Evolutionary conservation across 64 coral and sea anemone species (phyloP), one percentile per base, ranked within the genome.

Genomic region (Orbicella faveolata): DNA sequence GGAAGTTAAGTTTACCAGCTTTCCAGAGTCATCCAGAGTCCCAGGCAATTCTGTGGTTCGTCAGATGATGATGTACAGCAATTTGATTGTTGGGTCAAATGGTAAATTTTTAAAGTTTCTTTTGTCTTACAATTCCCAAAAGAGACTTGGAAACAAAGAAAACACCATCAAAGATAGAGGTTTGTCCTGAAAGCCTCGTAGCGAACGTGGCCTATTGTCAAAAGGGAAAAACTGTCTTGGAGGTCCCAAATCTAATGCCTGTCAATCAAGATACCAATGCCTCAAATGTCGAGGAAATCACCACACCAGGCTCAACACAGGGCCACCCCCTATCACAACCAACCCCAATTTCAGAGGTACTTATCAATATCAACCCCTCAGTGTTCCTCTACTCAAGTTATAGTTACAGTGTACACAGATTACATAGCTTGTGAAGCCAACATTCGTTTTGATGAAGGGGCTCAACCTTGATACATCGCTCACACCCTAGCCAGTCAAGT

Each of bases 381-480:
- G 62, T 64, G 15, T 15, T 23, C 20, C 68, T 37, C 62, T 86
- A 70, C 55, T 72, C 11, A 86, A 86, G 83, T 63, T 30, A 52
- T 86, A 35, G 68, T 35, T 23, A 67, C 36, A 23, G 83, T 67
- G 30, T 23, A 34, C 36, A 73, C 68, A 70, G 63, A 52, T 44
- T 35, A 72, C 13, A 75, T 51, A 52, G 54, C 63, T 70, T 80
- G 89, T 77, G 89, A 90, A 59, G 89, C 69, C 5, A 90, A 90
- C 79, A 90, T 90, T 73, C 79, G 83, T 34, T 75, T 90, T 62
- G 89, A 90, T 54, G 89, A 90, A 75, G 67, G 89, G 1, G 89
- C 79, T 21, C 89, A 91, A 52, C 79, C 66, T 52, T 90, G 79
- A 61, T 90, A 83, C 62, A 83, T 90, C 34, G 83, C 79, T 73